Base-by-base conservation (phyloP, 2,888 invertebrate genomes). In the Apodemia mormo region DNA sequence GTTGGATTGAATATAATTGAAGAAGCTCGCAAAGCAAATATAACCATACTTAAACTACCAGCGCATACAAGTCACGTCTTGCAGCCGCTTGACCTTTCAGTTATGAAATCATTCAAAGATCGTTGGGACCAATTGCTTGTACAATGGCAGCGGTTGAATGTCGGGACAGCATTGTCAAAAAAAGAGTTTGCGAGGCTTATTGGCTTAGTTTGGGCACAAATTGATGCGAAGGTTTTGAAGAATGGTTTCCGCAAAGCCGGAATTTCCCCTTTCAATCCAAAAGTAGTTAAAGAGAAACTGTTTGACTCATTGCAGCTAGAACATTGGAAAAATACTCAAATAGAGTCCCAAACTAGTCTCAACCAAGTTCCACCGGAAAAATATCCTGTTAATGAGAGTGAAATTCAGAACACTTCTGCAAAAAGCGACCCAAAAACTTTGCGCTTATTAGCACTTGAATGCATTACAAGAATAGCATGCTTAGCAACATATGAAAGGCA, bases 51-150 rank as follows among this genome's bases (percentile, higher is more conserved):
- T 3, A 79, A 78, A 65, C 45, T 76, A 58, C 77, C 76, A 66
- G 68, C 77, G 4, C 78, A 78, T 70, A 72, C 78, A 7, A 75
- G 75, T 68, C 74, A 78, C 64, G 37, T 77, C 22, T 72, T 76
- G n/a, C 79, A 78, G 64, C 78, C 76, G 14, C 58, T 77, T 1
- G 76, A 78, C 66, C 14, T 78, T 40, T 68, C 76, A 9, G 77
- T 77, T 9, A 43, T 43, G 43, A 43, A 43, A 43, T 9, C 43
- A 43, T 43, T 43, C 9, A 43, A 79, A 73, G 74, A 75, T 68
- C 61, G 58, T 29, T 78, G 77, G 76, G 77, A 78, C 65, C 66
- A 61, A 58, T n/a, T 67, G n/a, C 64, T 77, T 1, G 75, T 77
- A 4, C 70, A 77, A 72, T 78, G 76, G 77, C 78, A 78, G 49